Conservation (phyloP, 2,797 vertebrate genomes). For the Neosalanx taihuensis region DNA sequence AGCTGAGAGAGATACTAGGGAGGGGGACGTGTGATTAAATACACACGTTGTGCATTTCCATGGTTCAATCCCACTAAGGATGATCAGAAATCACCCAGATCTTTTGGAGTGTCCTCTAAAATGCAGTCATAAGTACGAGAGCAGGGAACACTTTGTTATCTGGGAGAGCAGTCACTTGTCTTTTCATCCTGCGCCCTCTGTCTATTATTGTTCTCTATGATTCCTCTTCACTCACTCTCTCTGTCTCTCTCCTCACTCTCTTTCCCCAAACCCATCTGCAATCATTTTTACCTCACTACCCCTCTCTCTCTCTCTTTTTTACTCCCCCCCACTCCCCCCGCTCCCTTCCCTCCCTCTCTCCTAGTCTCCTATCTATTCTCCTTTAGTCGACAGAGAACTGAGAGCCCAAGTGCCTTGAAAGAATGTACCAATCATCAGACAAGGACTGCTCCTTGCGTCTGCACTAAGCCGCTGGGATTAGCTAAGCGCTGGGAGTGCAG, state of each 20-base stretch:
- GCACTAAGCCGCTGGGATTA: conserved; percentile 46
- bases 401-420: conserved; percentile 39
- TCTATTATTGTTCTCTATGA: not conserved
- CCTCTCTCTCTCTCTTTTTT: not conserved
- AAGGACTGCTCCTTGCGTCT: conserved; percentile 27
- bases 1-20: not conserved
- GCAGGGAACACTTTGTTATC: conserved; percentile 41
- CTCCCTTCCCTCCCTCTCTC: conserved; percentile 32
- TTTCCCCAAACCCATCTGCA: not conserved
- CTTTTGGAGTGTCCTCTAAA: conserved; percentile 35
- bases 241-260: not conserved
- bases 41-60: not conserved
- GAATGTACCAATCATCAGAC: conserved; percentile 50
- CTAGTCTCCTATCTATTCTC: not conserved
- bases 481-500: conserved; percentile 33
- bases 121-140: conserved; percentile 22
- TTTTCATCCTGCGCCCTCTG: not conserved
- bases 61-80: not conserved
- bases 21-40: not conserved
- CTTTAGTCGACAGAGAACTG: conserved; percentile 6
- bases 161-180: conserved; percentile 28
- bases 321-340: not conserved
- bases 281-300: not conserved
- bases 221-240: not conserved
- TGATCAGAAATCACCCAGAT: conserved; percentile 26